phyloP scores from a whole-genome alignment of 2,113 vertebrate genomes.

The Genyomyrus donnyi region DNA sequence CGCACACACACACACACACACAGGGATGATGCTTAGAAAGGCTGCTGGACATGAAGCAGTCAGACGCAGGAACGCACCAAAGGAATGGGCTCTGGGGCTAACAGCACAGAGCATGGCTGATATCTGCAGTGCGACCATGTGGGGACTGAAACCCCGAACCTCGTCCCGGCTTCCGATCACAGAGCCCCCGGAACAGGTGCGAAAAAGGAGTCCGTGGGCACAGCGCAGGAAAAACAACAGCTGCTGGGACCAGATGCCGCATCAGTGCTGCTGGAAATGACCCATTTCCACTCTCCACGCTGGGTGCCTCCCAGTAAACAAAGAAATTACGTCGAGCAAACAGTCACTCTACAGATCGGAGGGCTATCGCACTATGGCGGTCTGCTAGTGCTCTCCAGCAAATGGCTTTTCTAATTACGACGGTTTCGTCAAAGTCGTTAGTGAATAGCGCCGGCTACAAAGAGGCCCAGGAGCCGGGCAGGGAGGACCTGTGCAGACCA shows the following conservation, averaged over 20 bases:
- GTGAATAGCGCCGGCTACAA: background rate
- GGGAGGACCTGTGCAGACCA: background rate
- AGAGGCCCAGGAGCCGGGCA: background rate
- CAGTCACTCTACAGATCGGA: background rate
- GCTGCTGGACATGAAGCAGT: background rate
- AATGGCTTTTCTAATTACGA: background rate
- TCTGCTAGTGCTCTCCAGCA: background rate
- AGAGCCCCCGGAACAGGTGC: background rate
- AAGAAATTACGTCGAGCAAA: background rate
- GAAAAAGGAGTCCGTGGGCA: background rate
- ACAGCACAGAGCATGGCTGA: background rate
- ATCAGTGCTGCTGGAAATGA: background rate
- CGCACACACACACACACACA: no score
- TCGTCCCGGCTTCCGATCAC: background rate
- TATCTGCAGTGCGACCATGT: background rate
- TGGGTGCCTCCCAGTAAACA: background rate
- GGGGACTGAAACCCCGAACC: background rate
- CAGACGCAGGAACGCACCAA: background rate
- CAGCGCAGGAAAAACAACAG: background rate
- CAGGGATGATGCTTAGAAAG: background rate
- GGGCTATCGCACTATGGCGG: no score
- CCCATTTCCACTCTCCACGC: background rate
- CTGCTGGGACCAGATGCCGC: conserved; percentile 6
- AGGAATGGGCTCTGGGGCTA: background rate
- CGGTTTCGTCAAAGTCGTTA: background rate